phyloP scores from a whole-genome alignment of 2,113 vertebrate species.

The Indicator indicator region DNA sequence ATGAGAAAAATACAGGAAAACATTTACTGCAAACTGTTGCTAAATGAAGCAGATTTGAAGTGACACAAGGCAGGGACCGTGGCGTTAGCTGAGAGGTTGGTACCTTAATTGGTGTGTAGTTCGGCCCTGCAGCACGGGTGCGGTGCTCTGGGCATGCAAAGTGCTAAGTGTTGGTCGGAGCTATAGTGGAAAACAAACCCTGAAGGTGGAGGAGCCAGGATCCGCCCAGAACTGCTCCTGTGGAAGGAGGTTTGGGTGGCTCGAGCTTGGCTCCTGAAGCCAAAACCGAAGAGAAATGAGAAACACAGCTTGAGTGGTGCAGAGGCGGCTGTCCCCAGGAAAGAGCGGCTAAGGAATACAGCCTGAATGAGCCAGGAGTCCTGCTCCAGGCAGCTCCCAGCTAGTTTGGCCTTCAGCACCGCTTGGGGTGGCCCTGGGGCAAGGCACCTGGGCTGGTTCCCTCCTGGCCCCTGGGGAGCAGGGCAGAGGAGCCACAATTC shows the following conservation, averaged over 20 bases:
- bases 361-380: not conserved
- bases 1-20: constrained; percentile 45
- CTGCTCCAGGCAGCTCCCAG: not conserved
- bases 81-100: constrained; percentile 34
- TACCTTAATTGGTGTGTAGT: constrained; percentile 60
- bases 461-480: not conserved
- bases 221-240: constrained; percentile 30
- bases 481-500: not conserved
- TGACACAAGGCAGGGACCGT: constrained; percentile 31
- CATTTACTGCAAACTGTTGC: constrained; percentile 11
- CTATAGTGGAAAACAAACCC: constrained; percentile 34
- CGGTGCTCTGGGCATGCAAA: not conserved
- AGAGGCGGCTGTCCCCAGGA: constrained; percentile 9
- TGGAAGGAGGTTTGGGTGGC: constrained; percentile 31
- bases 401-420: not conserved
- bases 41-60: constrained; percentile 54
- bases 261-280: constrained; percentile 38
- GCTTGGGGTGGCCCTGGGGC: not conserved
- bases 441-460: not conserved
- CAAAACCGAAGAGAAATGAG: constrained; percentile 58
- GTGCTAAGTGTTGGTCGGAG: constrained; percentile 37
- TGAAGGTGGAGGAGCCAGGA: not conserved
- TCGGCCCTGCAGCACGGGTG: not conserved
- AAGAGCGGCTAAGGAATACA: constrained; percentile 40
- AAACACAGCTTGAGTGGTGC: constrained; percentile 52